Conservation (phyloP, 2,113 vertebrate species). For the Aramus guarauna region DNA sequence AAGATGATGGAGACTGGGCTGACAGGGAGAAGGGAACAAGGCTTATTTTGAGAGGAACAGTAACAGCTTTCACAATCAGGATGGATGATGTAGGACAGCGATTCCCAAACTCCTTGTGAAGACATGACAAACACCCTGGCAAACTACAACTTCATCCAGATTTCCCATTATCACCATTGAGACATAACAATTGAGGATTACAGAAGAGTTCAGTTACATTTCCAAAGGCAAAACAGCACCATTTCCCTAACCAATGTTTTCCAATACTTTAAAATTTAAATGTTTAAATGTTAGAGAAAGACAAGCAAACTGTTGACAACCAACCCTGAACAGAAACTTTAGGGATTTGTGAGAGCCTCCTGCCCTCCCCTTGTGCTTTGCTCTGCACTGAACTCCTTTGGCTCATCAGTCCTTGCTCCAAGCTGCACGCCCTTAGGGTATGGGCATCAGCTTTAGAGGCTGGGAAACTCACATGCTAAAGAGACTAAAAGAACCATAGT, state of each 20-base stretch:
- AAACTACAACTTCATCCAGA: neutral
- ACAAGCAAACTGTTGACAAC: neutral
- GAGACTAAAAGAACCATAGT: no score
- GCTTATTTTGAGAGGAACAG: neutral
- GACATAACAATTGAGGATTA: neutral
- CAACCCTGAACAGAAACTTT: neutral
- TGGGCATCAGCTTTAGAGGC: neutral
- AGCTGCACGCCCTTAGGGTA: accelerated
- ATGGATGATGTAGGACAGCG: neutral
- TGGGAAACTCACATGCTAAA: neutral
- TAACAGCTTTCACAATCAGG: neutral
- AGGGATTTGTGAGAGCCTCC: neutral
- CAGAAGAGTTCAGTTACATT: neutral
- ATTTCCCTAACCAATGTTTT: neutral
- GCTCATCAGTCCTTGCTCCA: neutral
- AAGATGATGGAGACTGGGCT: neutral
- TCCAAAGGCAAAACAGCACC: neutral
- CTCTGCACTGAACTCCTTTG: neutral
- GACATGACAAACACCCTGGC: neutral
- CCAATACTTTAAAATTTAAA: neutral
- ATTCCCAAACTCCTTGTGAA: neutral
- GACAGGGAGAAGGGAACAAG: neutral
- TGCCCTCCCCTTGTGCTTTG: neutral
- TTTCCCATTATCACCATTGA: neutral
- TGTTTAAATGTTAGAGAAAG: neutral